Conservation (phyloP, 2,113 vertebrate genomes). For the Urocitellus parryii region DNA sequence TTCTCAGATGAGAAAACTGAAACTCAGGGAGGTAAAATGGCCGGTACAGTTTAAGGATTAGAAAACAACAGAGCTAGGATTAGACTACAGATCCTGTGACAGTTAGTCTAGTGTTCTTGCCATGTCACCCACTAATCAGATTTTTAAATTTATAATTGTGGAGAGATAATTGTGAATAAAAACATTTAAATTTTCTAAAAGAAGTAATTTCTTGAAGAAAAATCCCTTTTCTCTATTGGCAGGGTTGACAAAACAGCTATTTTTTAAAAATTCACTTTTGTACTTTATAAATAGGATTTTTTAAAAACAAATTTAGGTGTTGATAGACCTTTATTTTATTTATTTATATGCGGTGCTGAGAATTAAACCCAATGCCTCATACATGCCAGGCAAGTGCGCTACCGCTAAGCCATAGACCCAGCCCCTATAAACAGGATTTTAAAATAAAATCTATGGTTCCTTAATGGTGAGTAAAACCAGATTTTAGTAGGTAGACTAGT, state of each 20-base stretch:
- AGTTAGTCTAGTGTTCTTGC: background rate
- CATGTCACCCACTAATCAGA: background rate
- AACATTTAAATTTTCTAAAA: slow-evolving; percentile 41
- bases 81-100: background rate
- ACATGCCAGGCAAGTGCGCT: too few relatives aligned
- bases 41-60: background rate
- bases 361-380: too few relatives aligned
- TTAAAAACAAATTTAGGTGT: background rate
- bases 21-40: background rate
- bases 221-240: background rate
- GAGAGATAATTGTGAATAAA: background rate
- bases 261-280: slow-evolving; percentile 20
- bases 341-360: too few relatives aligned
- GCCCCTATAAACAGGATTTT: slow-evolving; percentile 45
- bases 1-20: slow-evolving; percentile 30
- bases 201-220: slow-evolving; percentile 28
- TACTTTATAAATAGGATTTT: slow-evolving; percentile 49
- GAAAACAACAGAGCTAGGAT: background rate
- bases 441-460: slow-evolving; percentile 51
- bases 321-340: too few relatives aligned
- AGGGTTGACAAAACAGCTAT: slow-evolving; percentile 16
- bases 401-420: too few relatives aligned
- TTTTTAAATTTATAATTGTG: slow-evolving; percentile 2
- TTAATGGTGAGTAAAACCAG: background rate
- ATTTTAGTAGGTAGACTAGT: slow-evolving; percentile 29